These are phyloP conservation scores for Octomys mimax DNA, from an alignment of 2,797 vertebrate genomes.

Conservation along the genomic window DNA sequence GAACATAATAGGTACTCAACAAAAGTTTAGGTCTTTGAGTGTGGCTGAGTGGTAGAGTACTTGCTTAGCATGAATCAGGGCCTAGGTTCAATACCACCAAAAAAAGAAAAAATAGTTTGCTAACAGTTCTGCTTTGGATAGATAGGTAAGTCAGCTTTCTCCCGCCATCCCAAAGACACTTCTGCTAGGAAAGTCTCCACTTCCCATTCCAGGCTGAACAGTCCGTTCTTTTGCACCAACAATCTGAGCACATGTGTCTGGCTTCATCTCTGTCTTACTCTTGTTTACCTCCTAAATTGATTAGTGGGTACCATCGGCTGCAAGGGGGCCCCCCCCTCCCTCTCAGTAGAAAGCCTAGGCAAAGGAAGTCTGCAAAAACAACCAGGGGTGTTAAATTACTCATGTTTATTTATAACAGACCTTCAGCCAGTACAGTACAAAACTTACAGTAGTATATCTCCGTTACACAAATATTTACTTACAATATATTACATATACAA, in stretches of 20 bases:
- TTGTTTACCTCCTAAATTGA: constrained; percentile 52
- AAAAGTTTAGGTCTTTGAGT: not conserved
- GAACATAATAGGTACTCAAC: not conserved
- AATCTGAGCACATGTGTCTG: constrained; percentile 8
- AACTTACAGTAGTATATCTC: constrained; percentile 95
- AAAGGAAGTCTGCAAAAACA: constrained; percentile 68
- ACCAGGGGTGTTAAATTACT: constrained; percentile 89
- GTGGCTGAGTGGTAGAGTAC: not conserved
- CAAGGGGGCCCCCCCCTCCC: not conserved
- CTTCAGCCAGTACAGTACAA: constrained; percentile 95
- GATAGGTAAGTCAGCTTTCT: not conserved
- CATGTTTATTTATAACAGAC: constrained; percentile 95
- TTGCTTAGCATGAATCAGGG: not conserved
- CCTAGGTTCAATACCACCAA: not conserved
- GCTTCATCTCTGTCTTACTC: not conserved
- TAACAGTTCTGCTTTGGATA: constrained; percentile 26
- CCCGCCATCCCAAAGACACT: not conserved
- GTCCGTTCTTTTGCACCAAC: not conserved
- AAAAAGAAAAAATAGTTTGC: no score
- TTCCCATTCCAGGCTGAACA: constrained; percentile 30
- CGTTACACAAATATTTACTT: constrained; percentile 94
- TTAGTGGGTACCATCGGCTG: not conserved
- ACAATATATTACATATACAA: constrained; percentile 95
- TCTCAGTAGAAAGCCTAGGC: constrained; percentile 55
- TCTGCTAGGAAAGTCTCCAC: not conserved